Base-by-base conservation (phyloP, 1,140 invertebrate species). In the Choristoneura fumiferana region DNA sequence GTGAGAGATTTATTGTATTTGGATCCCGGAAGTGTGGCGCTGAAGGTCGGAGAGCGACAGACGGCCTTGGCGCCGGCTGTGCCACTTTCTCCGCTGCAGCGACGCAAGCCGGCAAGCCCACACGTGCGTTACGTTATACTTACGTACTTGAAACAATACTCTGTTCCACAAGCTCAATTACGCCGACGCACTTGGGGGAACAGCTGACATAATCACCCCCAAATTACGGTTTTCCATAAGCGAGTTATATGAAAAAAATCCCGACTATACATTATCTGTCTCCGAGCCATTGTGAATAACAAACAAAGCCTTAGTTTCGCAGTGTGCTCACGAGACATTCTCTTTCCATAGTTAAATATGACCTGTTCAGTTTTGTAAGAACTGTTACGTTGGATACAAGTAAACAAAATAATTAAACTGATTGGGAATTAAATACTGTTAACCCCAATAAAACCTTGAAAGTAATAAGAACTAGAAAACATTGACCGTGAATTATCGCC, bases 41-140 rank as follows among this genome's bases (percentile, higher is more conserved):
- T 67, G 76, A 83, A 82, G 81, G 76, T 84, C 79, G 76, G 52
- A 70, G 65, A 70, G 59, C 65, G 64, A 63, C 67, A 67, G 67
- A 73, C 76, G 79, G 72, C 79, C 80, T 82, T 83, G 80, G 76
- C 75, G 73, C 14, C 68, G 74, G 78, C 72, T 79, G 79, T 76
- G 73, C 78, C 65, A 86, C 83, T 86, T 84, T 86, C 83, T 78
- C 79, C 69, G 58, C 54, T 59, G 61, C 63, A 65, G 53, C 60
- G 62, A 43, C 14, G 56, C 39, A 29, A 49, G n/a, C 18, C 39
- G 53, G 37, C 54, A 62, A 65, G 65, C 73, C 69, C 75, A 77
- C 77, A 84, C 82, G 75, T 76, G 76, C 57, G 74, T 76, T 76
- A 71, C 63, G 71, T 78, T 33, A 65, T 49, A 69, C 65, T 49